Percentiles rank a stretch among this genome's conserved stretches.
Conservation (phyloP, 2,113 vertebrate genomes). For the Halichoeres trimaculatus region DNA sequence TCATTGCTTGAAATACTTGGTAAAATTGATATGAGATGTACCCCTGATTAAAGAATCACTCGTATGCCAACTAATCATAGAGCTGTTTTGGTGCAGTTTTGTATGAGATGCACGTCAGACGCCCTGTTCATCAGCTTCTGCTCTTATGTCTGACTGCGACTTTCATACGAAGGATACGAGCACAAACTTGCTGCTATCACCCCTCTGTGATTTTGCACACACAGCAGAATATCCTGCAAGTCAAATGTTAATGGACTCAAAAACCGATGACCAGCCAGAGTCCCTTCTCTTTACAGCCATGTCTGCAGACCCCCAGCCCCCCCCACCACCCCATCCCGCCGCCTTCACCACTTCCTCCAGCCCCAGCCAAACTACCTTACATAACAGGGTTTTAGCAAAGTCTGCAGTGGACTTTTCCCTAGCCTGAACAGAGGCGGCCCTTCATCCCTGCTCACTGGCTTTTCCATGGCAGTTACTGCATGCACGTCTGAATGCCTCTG, state of each 20-base stretch:
- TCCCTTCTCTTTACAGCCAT: slow-evolving; percentile 34
- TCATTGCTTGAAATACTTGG: no score
- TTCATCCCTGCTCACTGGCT: slow-evolving; percentile 42
- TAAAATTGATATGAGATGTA: no score
- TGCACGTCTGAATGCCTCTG: slow-evolving; percentile 28
- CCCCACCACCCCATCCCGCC: not conserved
- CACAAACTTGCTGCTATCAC: no score
- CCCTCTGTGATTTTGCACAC: not conserved
- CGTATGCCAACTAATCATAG: no score
- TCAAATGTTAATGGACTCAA: slow-evolving; percentile 7
- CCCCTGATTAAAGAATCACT: no score
- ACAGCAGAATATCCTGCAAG: slow-evolving; percentile 5
- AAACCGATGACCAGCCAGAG: slow-evolving; percentile 20
- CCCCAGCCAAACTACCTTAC: slow-evolving; percentile 62
- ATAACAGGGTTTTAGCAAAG: slow-evolving; percentile 67
- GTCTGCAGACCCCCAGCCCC: slow-evolving; percentile 1
- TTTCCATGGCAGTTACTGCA: slow-evolving; percentile 14
- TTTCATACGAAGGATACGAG: no score
- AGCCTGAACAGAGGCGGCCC: slow-evolving; percentile 43
- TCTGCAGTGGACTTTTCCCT: slow-evolving; percentile 62
- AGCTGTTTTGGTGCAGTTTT: no score
- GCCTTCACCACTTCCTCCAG: slow-evolving; percentile 14
- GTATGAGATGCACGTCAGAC: no score
- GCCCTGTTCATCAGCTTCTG: no score
- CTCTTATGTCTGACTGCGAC: no score